Evolutionary conservation across 2,113 vertebrate genomes (phyloP), one percentile per base, ranked within the genome.

Genomic region (Steatornis caripensis): DNA sequence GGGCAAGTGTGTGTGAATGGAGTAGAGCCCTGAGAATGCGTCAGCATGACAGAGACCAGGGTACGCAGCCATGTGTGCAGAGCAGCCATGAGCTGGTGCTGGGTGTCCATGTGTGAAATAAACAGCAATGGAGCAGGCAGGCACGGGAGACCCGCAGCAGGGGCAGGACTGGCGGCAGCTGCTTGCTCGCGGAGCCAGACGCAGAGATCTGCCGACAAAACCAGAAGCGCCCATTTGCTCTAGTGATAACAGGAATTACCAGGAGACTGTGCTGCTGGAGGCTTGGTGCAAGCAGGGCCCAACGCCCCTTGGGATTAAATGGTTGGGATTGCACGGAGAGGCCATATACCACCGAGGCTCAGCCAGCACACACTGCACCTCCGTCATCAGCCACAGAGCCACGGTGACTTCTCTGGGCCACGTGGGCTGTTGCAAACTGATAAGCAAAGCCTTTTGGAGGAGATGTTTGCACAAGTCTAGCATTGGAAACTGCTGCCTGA

Each of bases 231-330:
- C 15, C 5, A 3, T 34, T 45, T 46, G 49, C 55, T 53, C 23
- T 18, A 5, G 30, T 2, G 21, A 37, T 5, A 51, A 37, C 30
- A 30, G 37, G 55, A 30, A 4, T 39, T 29, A 18, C 61, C 34
- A 10, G 32, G 36, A 24, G 27, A 15, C 55, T 18, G 43, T 10
- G 41, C 48, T 45, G 61, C 54, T 37, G 55, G 74, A 9, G 11
- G 27, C 39, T 43, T 3, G 1, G 65, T 41, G 54, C 23, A 8
- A 36, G 30, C 39, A 43, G 60, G 16, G 18, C 27, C 41, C 74
- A 5, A 1, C 1, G 1, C 12, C 32, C 43, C 32, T 43, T 26
- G 60, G 62, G 49, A 58, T 53, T 30, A 13, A 1, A 4, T 6
- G 41, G 48, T 3, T 49, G 55, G 55, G 48, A 5, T 62, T 68